These are phyloP conservation scores for Mythimna loreyi DNA, from an alignment of 2,888 invertebrate genomes.

Conservation along the genomic window DNA sequence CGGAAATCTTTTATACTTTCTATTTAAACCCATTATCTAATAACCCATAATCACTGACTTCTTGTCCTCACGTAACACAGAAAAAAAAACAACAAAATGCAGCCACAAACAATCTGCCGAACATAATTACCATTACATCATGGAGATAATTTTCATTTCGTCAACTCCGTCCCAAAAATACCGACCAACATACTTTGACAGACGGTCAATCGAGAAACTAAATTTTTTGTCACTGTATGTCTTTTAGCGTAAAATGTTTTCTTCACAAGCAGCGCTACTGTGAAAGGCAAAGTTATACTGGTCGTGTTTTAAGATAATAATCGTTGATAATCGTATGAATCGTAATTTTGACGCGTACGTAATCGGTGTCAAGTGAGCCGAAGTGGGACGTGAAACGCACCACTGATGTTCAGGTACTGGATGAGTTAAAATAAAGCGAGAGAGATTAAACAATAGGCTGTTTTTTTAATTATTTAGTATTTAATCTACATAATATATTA, in stretches of 20 bases:
- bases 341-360: conserved; percentile 40
- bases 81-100: neutral
- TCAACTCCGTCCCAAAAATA: conserved; percentile 23
- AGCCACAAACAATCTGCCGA: neutral
- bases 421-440: conserved; percentile 18
- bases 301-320: conserved; percentile 29
- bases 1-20: conserved; percentile 35
- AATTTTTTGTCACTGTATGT: neutral
- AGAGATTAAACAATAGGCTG: neutral
- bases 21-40: conserved; percentile 18
- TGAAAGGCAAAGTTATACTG: conserved; percentile 1
- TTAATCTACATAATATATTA: no score
- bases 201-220: conserved; percentile 3
- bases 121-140: conserved; percentile 24
- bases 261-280: neutral
- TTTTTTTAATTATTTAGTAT: no score
- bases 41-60: conserved; percentile 8
- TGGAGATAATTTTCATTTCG: conserved; percentile 40
- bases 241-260: neutral
- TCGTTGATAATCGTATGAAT: conserved; percentile 40
- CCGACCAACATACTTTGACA: conserved; percentile 14
- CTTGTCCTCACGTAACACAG: conserved; percentile 15
- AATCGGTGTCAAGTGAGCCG: conserved; percentile 45
- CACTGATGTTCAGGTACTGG: conserved; percentile 44
- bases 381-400: conserved; percentile 38